Conservation (phyloP, 2,888 invertebrate genomes). For the Ophioninae sp. region DNA sequence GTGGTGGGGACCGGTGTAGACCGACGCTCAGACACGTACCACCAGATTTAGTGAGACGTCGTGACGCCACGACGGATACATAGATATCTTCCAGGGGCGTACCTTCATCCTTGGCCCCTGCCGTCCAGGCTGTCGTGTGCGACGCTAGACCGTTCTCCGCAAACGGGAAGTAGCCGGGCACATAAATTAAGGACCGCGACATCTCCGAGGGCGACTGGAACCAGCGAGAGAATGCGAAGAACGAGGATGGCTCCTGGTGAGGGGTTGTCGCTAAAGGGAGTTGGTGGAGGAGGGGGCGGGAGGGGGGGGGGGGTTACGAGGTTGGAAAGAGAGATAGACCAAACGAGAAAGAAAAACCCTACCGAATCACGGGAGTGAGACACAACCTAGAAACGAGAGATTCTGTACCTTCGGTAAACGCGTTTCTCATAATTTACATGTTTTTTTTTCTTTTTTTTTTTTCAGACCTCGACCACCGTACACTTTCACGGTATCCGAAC, state of each 20-base stretch:
- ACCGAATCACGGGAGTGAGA: constrained; percentile 53
- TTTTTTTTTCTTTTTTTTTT: constrained; percentile 59
- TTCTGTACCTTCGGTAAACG: constrained; percentile 60
- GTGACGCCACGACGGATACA: constrained; percentile 79
- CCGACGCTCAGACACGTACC: constrained; percentile 77
- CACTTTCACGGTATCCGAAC: constrained; percentile 34
- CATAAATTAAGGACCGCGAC: constrained; percentile 77
- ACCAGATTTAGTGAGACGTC: constrained; percentile 80
- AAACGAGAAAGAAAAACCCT: constrained; percentile 60
- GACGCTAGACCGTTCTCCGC: constrained; percentile 70
- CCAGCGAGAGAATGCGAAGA: constrained; percentile 50
- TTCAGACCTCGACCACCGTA: constrained; percentile 29
- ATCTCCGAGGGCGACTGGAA: constrained; percentile 70
- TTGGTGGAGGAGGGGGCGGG: no score
- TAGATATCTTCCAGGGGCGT: constrained; percentile 79
- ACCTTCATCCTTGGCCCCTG: constrained; percentile 72
- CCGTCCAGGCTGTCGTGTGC: constrained; percentile 72
- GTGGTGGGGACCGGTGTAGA: constrained; percentile 57
- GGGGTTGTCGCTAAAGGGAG: no score
- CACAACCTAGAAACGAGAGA: constrained; percentile 51
- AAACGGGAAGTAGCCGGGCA: constrained; percentile 76
- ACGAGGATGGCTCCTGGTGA: background rate
- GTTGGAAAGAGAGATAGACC: constrained; percentile 28
- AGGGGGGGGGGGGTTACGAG: background rate
- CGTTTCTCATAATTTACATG: constrained; percentile 60